Conservation (phyloP, 1,140 invertebrate species). For the Trichomalopsis sarcophagae region DNA sequence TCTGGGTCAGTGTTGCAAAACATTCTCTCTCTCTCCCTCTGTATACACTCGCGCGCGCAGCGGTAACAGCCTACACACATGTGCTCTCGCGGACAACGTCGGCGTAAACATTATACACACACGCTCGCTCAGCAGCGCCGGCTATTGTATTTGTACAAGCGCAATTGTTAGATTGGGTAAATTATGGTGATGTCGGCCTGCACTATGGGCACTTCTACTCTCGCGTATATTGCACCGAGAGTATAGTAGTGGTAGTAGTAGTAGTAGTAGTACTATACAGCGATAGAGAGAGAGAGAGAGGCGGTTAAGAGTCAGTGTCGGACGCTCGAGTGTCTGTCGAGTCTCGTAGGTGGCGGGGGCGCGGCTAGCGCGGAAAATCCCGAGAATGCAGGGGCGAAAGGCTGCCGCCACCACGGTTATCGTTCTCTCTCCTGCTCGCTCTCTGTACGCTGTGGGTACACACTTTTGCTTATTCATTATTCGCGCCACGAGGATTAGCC, state of each 20-base stretch:
- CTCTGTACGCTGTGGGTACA: neutral
- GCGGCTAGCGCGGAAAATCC: neutral
- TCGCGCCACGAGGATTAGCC: neutral
- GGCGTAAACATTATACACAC: neutral
- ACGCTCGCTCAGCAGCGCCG: too few relatives aligned
- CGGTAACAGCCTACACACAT: neutral
- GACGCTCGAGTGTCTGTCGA: neutral
- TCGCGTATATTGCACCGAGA: neutral
- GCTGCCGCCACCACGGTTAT: neutral
- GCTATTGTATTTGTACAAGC: slow-evolving; percentile 4
- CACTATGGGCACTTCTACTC: neutral
- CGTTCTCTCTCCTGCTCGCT: slow-evolving; percentile 1
- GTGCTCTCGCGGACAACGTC: neutral
- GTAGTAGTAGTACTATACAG: neutral
- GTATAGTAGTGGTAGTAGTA: neutral
- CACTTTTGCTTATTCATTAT: slow-evolving; percentile 4
- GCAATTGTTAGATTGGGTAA: neutral
- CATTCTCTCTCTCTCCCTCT: neutral
- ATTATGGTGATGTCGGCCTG: neutral
- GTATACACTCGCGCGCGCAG: too few relatives aligned
- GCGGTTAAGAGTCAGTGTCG: neutral
- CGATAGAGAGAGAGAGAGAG: neutral
- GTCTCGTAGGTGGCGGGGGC: neutral
- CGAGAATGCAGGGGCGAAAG: slow-evolving; percentile 2
- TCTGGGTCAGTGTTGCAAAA: neutral